Evolutionary conservation across 64 coral and sea anemone species (phyloP).

Genomic region (Catalaphyllia jardinei): DNA sequence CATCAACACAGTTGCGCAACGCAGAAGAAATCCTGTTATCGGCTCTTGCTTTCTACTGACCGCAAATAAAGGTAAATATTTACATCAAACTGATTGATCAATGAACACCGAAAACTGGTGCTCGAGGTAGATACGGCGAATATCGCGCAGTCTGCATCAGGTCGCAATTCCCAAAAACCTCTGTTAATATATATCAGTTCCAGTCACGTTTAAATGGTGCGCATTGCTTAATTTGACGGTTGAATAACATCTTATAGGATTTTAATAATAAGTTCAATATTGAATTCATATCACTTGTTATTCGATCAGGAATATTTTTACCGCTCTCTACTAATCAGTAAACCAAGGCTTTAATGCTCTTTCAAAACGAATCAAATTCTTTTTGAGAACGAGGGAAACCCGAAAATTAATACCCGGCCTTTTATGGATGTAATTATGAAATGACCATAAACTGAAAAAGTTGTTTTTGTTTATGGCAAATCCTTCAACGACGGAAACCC

Average conservation of each 20-base stretch:
- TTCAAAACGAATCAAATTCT: background rate
- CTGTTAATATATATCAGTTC: slow-evolving; percentile 29
- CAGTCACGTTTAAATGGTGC: background rate
- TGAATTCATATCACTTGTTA: background rate
- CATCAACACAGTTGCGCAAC: background rate
- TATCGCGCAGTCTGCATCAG: background rate
- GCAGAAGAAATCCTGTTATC: background rate
- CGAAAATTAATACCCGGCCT: no score
- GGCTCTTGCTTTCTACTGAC: background rate
- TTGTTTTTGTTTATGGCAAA: background rate
- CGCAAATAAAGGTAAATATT: slow-evolving; percentile 36
- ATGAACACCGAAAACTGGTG: background rate
- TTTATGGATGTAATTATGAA: no score
- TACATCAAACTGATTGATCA: slow-evolving; percentile 21
- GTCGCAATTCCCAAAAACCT: background rate
- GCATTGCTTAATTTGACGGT: background rate
- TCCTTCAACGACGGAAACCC: background rate
- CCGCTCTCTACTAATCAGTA: no score
- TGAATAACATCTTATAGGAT: background rate
- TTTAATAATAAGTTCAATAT: background rate
- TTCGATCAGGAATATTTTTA: no score
- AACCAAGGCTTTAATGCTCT: no score
- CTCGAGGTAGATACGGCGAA: slow-evolving; percentile 12
- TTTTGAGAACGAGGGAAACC: no score
- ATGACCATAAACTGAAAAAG: background rate